Evolutionary conservation across 2,797 vertebrate species (phyloP), one percentile per base, ranked within the genome.

Genomic region (Phoebastria nigripes): DNA sequence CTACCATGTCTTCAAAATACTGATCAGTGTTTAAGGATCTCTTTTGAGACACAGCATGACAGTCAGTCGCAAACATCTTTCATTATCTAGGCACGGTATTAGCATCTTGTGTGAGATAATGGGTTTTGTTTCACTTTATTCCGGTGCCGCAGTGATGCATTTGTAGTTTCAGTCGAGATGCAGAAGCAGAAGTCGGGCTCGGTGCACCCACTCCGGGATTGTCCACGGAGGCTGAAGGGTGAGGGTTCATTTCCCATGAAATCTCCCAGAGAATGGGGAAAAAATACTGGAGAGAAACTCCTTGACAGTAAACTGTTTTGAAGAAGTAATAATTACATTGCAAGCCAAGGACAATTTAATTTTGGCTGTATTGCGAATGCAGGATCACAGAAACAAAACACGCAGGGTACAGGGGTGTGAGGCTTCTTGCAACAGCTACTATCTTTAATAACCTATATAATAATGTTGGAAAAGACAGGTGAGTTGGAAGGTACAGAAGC

Each of bases 111-210:
- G 14, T 21, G 69, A 77, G 69, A 16, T 26, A 22, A 29, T 37
- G n/a, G 22, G 0, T 46, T 82, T 51, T 1, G 1, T 46, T 69
- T 61, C 20, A 20, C 51, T 77, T 83, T 12, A 21, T 61, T 54
- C 31, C 0, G 0, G 13, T 59, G 44, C 66, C 2, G 1, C n/a
- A 14, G 26, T 13, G 44, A 49, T 44, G 41, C 26, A 7, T 42
- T 56, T 49, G 44, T 54, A 25, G 29, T 54, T 54, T 37, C n/a
- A 17, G 0, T 44, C 0, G 4, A 31, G 35, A 28, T 51, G 25
- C 12, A 31, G 47, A 62, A 56, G 74, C 59, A 51, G 47, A 71
- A 80, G 22, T 47, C 0, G 3, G 12, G 6, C 35, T 80, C 4
- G 4, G 49, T 41, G 59, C 42, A 19, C 9, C 35, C 24, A 5